Evolutionary conservation across 2,113 vertebrate species (phyloP), one percentile per base, ranked within the genome.

Genomic region (Stomatorhinus ivindoensis): DNA sequence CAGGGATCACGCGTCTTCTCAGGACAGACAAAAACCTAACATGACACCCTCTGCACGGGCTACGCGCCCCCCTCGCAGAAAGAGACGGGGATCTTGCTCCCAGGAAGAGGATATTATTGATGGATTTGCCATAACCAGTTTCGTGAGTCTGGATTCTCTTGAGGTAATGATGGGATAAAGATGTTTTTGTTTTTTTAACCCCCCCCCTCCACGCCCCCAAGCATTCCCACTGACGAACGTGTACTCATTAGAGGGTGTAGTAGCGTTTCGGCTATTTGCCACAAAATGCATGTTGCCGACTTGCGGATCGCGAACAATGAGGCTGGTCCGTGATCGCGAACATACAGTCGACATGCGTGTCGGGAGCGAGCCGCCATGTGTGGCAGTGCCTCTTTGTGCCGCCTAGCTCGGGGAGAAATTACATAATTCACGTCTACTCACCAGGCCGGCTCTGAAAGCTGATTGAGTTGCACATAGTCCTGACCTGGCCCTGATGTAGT

Each of bases 31-130:
- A 15, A 90, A 90, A 4, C 92, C 91, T 86, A 92, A 91, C 90
- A 90, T 91, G 89, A 88, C 69, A 82, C 90, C 90, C 87, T 90
- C 92, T 86, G 92, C 65, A 89, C 69, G 90, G 42, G 55, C 73
- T 39, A 89, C 90, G 76, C 92, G 94, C 83, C 94, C 94, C 88
- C 95, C 94, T 89, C 93, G 96, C 90, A 95, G 95, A 90, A 94
- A 95, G 86, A 94, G 96, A 91, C 93, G 95, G 50, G 95, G 95
- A 92, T 96, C 95, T 87, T 94, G 95, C 91, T 96, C 96, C 47
- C 96, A 96, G 92, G 96, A 96, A 88, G 96, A 96, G 93, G 96
- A 96, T 90, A 93, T 96, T 91, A 95, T 96, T 91, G 96, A 96
- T 93, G 96, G 96, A 44, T 96, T 96, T 92, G 95, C 96, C 89